Evolutionary conservation across 2,113 vertebrate species (phyloP), one percentile per base, ranked within the genome.

Genomic region (Zootoca vivipara): DNA sequence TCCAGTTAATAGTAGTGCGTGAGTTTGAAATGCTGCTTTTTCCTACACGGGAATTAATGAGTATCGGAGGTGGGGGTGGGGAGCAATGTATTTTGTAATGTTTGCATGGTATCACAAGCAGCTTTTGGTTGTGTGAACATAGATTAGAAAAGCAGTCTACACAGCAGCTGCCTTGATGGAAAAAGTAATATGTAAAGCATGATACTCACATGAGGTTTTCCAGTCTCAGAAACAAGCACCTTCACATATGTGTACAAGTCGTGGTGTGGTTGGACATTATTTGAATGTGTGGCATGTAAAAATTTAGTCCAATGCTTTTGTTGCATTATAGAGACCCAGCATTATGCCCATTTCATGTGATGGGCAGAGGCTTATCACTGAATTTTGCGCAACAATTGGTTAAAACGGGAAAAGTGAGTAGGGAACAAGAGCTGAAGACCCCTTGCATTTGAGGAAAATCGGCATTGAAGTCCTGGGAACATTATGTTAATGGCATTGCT

Each of bases 401-500:
- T 94, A 91, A 92, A 94, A 84, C 15, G 82, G 80, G 26, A 58
- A 65, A 62, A 83, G 56, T 18, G 87, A 90, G 88, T 95, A 93
- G 93, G 95, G 67, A 90, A 87, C 72, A 88, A 85, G 83, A 89
- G 90, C 93, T 79, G 83, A 93, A 96, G 95, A 95, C 95, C 96
- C 46, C 89, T 82, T 89, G 92, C 93, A 92, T 97, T 97, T 96
- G 95, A 97, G 95, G 95, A 96, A 96, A 97, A 97, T 96, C 92
- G 70, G 96, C 95, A 93, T 85, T 95, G 95, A 96, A 96, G 95
- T 96, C 95, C 97, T 94, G 95, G 94, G 96, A 97, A 97, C 97
- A 98, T 98, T 98, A 97, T 96, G 94, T 97, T 98, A 98, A 98
- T 98, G 96, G 96, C 93, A 97, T 98, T 98, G 98, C 98, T 97